Evolutionary conservation across 2,797 vertebrate genomes (phyloP).

Genomic region (Alectoris magna): DNA sequence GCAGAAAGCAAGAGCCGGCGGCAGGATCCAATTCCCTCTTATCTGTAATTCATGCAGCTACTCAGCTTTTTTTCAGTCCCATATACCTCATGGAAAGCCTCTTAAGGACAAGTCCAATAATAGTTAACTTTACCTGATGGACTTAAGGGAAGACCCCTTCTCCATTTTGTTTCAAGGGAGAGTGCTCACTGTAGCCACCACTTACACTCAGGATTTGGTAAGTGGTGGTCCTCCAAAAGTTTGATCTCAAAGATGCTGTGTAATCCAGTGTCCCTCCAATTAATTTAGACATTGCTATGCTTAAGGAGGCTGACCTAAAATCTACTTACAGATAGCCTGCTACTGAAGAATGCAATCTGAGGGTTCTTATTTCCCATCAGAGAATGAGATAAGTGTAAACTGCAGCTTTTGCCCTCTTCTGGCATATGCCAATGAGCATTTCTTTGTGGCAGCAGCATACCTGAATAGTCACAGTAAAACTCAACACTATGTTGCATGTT

Average conservation of each 20-base stretch:
- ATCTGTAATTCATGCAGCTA: neutral
- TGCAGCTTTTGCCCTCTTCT: neutral
- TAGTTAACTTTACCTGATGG: neutral
- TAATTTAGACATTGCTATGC: neutral
- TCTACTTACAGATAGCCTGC: neutral
- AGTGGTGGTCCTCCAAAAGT: neutral
- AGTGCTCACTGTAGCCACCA: neutral
- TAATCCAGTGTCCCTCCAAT: neutral
- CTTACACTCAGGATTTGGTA: neutral
- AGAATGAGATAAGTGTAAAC: neutral
- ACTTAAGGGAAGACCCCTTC: neutral
- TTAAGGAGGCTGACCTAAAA: neutral
- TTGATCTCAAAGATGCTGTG: neutral
- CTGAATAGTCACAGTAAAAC: neutral
- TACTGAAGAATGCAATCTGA: neutral
- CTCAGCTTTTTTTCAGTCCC: neutral
- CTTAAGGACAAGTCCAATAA: neutral
- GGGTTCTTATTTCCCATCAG: neutral
- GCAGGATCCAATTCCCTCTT: constrained; percentile 65
- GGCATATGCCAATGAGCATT: neutral
- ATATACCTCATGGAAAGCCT: constrained; percentile 25
- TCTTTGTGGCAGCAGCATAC: neutral
- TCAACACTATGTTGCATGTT: accelerated
- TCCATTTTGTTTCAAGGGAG: neutral
- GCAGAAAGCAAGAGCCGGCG: constrained; percentile 63